phyloP scores from a whole-genome alignment of 30 jellyfish, hydroid and myxozoan species.

The Aurelia sp. region DNA sequence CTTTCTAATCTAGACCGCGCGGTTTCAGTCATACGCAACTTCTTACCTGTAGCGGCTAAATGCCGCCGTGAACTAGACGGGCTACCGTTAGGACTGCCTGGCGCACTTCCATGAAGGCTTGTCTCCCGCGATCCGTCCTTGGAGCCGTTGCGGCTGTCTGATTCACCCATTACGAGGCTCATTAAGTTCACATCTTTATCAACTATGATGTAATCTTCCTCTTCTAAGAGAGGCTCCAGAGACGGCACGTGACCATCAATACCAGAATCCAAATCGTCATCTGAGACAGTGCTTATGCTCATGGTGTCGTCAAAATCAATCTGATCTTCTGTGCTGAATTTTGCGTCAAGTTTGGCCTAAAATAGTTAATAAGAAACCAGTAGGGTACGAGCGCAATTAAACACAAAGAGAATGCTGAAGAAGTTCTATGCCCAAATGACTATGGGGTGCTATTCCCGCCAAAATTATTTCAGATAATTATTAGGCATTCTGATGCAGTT shows the following conservation, averaged over 20 bases:
- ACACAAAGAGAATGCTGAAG: no score
- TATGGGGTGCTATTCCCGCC: no score
- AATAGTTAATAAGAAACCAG: neutral
- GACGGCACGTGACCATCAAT: slow-evolving; percentile 83
- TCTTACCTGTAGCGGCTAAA: neutral
- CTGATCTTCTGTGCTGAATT: slow-evolving; percentile 63
- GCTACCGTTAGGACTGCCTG: slow-evolving; percentile 24
- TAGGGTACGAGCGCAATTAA: no score
- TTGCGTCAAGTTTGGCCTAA: slow-evolving; percentile 94
- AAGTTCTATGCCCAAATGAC: no score
- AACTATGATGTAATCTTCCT: slow-evolving; percentile 80
- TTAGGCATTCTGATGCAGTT: no score
- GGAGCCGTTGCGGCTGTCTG: neutral
- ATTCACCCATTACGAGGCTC: slow-evolving; percentile 34
- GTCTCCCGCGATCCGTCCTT: slow-evolving; percentile 14
- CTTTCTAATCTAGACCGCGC: slow-evolving; percentile 38
- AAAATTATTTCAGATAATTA: no score
- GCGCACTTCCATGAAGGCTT: neutral
- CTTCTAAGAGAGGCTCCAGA: slow-evolving; percentile 83
- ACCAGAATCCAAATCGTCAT: slow-evolving; percentile 96
- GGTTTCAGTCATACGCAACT: neutral
- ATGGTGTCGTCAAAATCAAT: slow-evolving; percentile 89
- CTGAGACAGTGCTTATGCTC: slow-evolving; percentile 94
- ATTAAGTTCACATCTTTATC: slow-evolving; percentile 63
- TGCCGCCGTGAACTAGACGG: slow-evolving; percentile 31